phyloP scores from a whole-genome alignment of 2,888 invertebrate genomes.

The Cantharis flavilabris region DNA sequence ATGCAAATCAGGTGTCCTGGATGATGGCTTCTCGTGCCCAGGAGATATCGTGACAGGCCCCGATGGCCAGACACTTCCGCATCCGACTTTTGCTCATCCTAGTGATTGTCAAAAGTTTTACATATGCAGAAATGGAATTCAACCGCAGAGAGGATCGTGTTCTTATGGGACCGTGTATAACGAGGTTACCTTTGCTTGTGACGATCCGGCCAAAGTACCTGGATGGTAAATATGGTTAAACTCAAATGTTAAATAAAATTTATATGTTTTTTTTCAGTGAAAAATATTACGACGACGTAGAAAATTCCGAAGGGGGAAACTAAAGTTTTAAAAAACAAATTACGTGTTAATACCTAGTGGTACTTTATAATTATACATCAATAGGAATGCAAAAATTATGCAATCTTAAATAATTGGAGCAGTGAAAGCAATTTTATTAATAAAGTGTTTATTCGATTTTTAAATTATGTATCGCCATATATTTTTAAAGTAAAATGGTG shows the following conservation, averaged over 20 bases:
- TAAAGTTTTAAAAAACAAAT: background rate
- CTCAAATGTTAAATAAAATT: background rate
- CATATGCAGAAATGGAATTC: slow-evolving; percentile 77
- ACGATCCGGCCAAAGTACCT: slow-evolving; percentile 74
- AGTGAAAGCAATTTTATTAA: slow-evolving; percentile 25
- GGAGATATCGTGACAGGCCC: slow-evolving; percentile 69
- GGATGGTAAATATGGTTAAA: slow-evolving; percentile 70
- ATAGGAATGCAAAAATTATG: slow-evolving; percentile 17
- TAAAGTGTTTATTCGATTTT: background rate
- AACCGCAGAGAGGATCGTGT: slow-evolving; percentile 77
- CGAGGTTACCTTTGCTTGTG: slow-evolving; percentile 76
- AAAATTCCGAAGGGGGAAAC: background rate
- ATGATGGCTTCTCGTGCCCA: slow-evolving; percentile 80
- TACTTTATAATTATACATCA: background rate
- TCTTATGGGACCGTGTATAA: slow-evolving; percentile 77
- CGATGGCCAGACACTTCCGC: slow-evolving; percentile 70
- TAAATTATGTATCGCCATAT: background rate
- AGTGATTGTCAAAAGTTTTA: slow-evolving; percentile 83
- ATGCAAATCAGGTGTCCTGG: slow-evolving; percentile 63
- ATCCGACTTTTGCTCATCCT: slow-evolving; percentile 79
- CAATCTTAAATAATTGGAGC: slow-evolving; percentile 23
- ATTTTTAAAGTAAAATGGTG: background rate
- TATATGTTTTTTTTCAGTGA: slow-evolving; percentile 44
- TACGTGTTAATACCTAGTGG: background rate
- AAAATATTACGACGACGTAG: slow-evolving; percentile 42